Base-by-base conservation (phyloP, 2,113 vertebrate species). In the Struthio camelus region DNA sequence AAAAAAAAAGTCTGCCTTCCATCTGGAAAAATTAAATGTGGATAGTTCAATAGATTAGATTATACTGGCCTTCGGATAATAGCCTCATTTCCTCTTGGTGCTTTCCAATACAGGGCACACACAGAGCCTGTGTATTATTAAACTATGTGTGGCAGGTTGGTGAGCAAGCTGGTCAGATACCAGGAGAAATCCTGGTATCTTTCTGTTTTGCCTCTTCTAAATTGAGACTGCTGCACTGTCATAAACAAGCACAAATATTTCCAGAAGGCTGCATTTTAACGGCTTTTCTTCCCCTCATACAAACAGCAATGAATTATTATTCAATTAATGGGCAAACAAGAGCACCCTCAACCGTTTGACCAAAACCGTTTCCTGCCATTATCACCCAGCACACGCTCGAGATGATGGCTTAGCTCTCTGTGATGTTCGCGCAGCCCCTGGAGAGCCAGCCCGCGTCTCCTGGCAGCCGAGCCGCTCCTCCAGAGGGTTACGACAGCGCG, bases 351-450 rank as follows among this genome's bases (percentile, higher is more conserved):
- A 61, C 50, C 86, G 61, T 62, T 89, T 80, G 70, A 62, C 72
- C 6, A 5, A 73, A 87, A 75, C 25, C 48, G 65, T 17, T 61
- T 77, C 58, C 58, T 82, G 40, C 59, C 64, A 53, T 65, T 27
- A 2, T n/a, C 50, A 6, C 0, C 2, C 65, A 75, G 83, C 32
- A 3, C 51, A 54, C 0, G 5, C 64, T 87, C 24, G 11, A 77
- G 61, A 23, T 1, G 3, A 27, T 1, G 4, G 58, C 65, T 0
- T 3, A 48, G 32, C 23, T n/a, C 23, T n/a, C 6, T 3, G 50
- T 81, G 66, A 70, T 1, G 0, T n/a, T 56, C 0, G 0, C 15
- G 5, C 14, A 36, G 62, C 36, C 1, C 28, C 46, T 17, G 11
- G 14, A 78, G 53, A 59, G 67, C 13, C 59, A 64, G 32, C 51